phyloP scores from a whole-genome alignment of 2,888 invertebrate genomes.

The Cosmia trapezina region DNA sequence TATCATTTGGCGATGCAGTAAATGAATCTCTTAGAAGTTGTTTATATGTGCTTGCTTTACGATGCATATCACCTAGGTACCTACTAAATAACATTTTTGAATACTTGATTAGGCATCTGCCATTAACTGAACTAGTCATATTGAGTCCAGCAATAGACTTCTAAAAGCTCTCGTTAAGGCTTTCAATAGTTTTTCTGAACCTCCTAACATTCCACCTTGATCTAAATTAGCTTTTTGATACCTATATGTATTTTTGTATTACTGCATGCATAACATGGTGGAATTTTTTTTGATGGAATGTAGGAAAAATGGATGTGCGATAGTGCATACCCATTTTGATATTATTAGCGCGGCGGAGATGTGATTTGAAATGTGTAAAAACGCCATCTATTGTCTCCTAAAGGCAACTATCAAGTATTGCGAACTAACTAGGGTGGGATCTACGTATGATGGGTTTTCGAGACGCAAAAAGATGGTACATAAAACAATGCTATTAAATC shows the following conservation, averaged over 20 bases:
- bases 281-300: not conserved
- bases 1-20: conserved; percentile 4
- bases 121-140: not conserved
- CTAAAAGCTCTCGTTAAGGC: not conserved
- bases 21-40: conserved; percentile 10
- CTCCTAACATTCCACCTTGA: not conserved
- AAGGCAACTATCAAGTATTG: conserved; percentile 12
- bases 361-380: conserved; percentile 24
- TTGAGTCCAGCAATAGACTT: not conserved
- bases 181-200: not conserved
- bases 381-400: conserved; percentile 50
- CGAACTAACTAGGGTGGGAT: conserved; percentile 8
- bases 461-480: not conserved
- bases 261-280: not conserved
- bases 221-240: not conserved
- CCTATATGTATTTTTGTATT: not conserved
- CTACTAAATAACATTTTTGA: not conserved
- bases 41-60: not conserved
- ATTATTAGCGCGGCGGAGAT: not conserved
- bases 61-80: too few relatives aligned
- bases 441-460: not conserved
- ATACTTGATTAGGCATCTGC: conserved; percentile 1
- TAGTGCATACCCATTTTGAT: conserved; percentile 16
- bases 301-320: conserved; percentile 1
- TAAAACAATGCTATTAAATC: not conserved